Conservation (phyloP, 2,888 invertebrate species). For the Arctia plantaginis region DNA sequence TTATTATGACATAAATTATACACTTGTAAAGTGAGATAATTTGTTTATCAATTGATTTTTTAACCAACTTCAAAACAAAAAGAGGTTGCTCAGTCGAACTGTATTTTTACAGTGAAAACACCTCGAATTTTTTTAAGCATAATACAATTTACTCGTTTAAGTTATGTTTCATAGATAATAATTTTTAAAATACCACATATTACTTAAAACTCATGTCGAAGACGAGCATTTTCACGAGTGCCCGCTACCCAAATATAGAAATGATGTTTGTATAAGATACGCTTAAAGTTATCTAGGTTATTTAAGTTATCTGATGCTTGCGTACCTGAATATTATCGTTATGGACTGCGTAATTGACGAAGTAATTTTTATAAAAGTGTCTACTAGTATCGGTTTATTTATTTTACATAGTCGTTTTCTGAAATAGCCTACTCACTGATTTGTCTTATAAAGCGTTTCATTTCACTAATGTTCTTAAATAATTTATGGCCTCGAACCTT, state of each 20-base stretch:
- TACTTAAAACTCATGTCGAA: neutral
- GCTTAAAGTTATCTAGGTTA: conserved; percentile 14
- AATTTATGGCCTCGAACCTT: neutral
- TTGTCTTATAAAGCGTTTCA: neutral
- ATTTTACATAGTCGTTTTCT: neutral
- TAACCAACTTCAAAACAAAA: neutral
- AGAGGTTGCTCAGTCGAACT: too few species aligned
- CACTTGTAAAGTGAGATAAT: neutral
- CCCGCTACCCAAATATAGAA: conserved; percentile 7
- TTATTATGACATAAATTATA: neutral
- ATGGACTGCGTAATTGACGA: conserved; percentile 14
- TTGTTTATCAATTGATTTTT: too few species aligned
- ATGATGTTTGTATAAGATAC: conserved; percentile 10
- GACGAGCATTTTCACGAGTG: neutral
- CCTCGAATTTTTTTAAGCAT: neutral
- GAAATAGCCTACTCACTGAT: neutral
- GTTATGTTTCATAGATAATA: neutral
- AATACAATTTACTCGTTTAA: neutral
- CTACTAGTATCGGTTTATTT: neutral
- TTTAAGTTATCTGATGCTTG: conserved; percentile 21
- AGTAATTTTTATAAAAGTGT: conserved; percentile 1
- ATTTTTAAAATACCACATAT: neutral
- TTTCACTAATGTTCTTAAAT: neutral
- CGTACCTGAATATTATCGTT: conserved; percentile 17
- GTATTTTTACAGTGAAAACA: neutral